Percentiles rank a stretch among this genome's conserved stretches.
Conservation (phyloP, 2,888 invertebrate species). For the Quadriops clusia region DNA sequence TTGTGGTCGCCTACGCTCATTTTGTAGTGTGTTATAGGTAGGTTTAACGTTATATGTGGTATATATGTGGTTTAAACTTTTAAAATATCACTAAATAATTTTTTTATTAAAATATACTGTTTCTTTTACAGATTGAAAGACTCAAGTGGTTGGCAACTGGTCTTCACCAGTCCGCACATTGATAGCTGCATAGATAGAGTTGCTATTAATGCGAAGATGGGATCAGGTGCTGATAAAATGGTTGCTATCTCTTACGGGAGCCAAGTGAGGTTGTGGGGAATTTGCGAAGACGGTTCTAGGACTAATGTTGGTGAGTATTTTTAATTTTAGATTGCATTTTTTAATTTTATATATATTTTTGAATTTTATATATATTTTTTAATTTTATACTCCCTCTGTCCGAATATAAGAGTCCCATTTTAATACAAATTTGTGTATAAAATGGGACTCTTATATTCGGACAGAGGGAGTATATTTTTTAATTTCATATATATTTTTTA, state of each 20-base stretch:
- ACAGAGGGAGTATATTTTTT: too few relatives aligned
- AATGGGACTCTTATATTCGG: too few relatives aligned
- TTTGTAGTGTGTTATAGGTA: conserved; percentile 90
- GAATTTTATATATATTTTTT: too few relatives aligned
- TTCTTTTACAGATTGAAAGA: conserved; percentile 63
- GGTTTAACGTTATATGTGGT: conserved; percentile 14
- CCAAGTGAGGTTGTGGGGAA: conserved; percentile 67
- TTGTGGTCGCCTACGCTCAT: conserved; percentile 91
- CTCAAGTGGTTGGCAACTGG: conserved; percentile 91
- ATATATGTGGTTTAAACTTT: not conserved
- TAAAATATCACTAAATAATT: not conserved
- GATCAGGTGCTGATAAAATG: conserved; percentile 56
- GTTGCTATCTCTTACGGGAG: conserved; percentile 70
- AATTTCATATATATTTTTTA: too few relatives aligned
- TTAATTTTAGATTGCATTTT: conserved; percentile 2
- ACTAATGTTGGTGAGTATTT: conserved; percentile 55
- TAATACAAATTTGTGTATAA: too few relatives aligned
- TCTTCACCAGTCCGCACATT: conserved; percentile 87
- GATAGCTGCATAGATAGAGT: conserved; percentile 83
- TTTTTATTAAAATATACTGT: too few relatives aligned
- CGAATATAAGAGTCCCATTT: too few relatives aligned
- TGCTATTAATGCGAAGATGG: conserved; percentile 69
- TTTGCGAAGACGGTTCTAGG: conserved; percentile 63
- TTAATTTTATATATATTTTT: too few relatives aligned
- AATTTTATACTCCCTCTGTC: too few relatives aligned